phyloP scores from a whole-genome alignment of 2,113 vertebrate species.

The Cacatua alba region DNA sequence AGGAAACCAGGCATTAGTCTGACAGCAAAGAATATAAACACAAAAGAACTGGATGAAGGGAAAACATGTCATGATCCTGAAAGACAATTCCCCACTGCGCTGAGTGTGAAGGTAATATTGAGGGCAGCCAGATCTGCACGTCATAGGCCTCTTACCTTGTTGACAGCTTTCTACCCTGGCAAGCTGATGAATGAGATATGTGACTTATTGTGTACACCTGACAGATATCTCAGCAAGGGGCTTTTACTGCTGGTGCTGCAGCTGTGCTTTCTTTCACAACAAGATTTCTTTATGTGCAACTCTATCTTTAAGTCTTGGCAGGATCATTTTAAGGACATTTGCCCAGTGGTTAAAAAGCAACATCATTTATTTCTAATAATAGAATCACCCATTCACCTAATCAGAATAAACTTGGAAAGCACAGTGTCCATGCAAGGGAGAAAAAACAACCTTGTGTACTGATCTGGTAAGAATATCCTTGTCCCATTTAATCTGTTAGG shows the following conservation, averaged over 20 bases:
- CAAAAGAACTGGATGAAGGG: not conserved
- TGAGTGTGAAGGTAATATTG: not conserved
- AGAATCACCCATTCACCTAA: not conserved
- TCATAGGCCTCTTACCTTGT: not conserved
- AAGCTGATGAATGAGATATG: not conserved
- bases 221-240: not conserved
- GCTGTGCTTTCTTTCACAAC: not conserved
- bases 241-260: not conserved
- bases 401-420: not conserved
- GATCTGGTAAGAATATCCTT: not conserved
- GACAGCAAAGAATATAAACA: not conserved
- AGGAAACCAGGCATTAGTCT: not conserved
- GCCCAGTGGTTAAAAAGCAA: not conserved
- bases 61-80: not conserved
- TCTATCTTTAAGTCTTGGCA: not conserved
- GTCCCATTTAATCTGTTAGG: not conserved
- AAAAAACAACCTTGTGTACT: not conserved
- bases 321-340: not conserved
- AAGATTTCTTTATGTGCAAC: not conserved
- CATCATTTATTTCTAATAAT: not conserved
- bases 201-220: not conserved
- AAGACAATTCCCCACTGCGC: not conserved
- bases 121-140: not conserved
- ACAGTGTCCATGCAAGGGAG: not conserved
- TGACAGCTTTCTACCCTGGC: not conserved